Conservation (phyloP, 2,888 invertebrate genomes). For the Nomada flava region DNA sequence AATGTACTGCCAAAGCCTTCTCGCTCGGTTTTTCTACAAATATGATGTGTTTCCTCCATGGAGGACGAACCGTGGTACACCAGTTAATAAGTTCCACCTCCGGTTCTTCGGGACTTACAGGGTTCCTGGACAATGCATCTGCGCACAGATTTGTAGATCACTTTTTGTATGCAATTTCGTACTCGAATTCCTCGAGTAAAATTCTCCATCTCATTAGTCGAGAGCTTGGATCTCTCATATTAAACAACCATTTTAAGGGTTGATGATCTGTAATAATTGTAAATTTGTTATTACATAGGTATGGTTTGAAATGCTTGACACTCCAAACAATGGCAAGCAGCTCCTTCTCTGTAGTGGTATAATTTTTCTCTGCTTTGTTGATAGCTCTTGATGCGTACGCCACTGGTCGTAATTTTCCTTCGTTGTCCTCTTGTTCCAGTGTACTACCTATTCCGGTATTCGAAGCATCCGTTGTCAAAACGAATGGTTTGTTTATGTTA, state of each 20-base stretch:
- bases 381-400: background rate
- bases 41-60: background rate
- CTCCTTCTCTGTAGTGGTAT: background rate
- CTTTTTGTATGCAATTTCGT: slow-evolving; percentile 74
- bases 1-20: no score
- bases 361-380: background rate
- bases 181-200: slow-evolving; percentile 76
- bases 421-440: background rate
- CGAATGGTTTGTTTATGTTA: background rate
- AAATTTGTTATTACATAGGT: no score
- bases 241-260: no score
- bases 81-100: background rate
- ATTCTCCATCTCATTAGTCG: slow-evolving; percentile 75
- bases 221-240: slow-evolving; percentile 72
- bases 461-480: background rate
- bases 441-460: background rate
- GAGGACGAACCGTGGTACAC: background rate
- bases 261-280: no score
- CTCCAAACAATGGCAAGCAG: background rate
- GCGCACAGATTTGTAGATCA: slow-evolving; percentile 74
- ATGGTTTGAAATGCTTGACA: no score
- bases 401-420: background rate
- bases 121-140: slow-evolving; percentile 62
- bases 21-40: no score
- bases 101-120: background rate